Conservation (phyloP, 64 coral and sea anemone species). For the Porites australiensis region DNA sequence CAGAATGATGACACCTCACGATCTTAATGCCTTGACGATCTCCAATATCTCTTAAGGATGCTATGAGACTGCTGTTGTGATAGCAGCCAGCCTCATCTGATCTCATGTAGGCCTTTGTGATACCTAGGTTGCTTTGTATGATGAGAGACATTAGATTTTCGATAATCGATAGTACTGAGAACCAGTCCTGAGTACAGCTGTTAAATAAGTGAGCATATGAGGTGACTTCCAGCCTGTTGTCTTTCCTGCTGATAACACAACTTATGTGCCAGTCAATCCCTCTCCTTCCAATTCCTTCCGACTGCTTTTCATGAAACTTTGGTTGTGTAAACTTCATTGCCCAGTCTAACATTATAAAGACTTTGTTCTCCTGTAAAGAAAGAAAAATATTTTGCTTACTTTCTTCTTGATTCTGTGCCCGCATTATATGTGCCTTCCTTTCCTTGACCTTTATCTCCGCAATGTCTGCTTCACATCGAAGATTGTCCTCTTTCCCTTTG, state of each 20-base stretch:
- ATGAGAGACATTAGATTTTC: constrained; percentile 24
- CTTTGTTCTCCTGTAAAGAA: neutral
- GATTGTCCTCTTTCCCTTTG: constrained; percentile 3
- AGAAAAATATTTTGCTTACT: neutral
- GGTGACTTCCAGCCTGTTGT: neutral
- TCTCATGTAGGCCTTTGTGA: constrained; percentile 8
- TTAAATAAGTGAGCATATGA: constrained; percentile 39
- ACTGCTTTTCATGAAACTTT: constrained; percentile 47
- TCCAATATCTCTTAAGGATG: neutral
- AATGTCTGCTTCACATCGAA: constrained; percentile 3
- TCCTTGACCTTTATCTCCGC: neutral
- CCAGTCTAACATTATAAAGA: neutral
- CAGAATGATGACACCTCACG: constrained; percentile 28
- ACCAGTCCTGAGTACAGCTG: constrained; percentile 33
- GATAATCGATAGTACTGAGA: neutral
- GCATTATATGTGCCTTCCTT: constrained; percentile 38
- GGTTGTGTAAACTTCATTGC: neutral
- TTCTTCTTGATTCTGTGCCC: constrained; percentile 47
- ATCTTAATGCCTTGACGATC: neutral
- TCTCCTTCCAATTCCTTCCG: constrained; percentile 29
- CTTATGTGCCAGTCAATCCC: constrained; percentile 60
- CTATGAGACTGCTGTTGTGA: neutral
- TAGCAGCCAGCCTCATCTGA: too few species aligned
- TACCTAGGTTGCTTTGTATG: neutral
- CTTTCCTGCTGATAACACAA: constrained; percentile 7